Percentiles rank a stretch among this genome's conserved stretches.
Evolutionary conservation across 2,797 vertebrate genomes (phyloP).

Genomic region (Poecilia velifera): DNA sequence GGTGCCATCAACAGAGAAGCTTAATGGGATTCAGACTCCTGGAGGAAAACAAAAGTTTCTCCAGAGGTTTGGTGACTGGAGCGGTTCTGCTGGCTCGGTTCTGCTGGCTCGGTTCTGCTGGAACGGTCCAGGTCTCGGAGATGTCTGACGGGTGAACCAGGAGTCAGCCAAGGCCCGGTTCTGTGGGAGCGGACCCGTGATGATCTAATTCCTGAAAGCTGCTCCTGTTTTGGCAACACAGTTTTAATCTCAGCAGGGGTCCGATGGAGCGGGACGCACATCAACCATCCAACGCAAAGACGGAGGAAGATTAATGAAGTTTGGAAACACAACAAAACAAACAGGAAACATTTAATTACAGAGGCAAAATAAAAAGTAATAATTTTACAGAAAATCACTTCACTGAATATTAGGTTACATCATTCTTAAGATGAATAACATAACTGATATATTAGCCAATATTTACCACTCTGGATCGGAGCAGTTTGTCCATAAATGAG

Average conservation of each 20-base stretch:
- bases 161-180: constrained; percentile 66
- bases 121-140: constrained; percentile 11
- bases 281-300: background rate
- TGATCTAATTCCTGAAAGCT: constrained; percentile 61
- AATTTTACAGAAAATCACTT: background rate
- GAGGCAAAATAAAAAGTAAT: background rate
- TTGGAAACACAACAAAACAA: background rate
- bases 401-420: too few species aligned
- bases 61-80: background rate
- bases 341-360: background rate
- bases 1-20: constrained; percentile 27
- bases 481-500: too few species aligned
- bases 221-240: constrained; percentile 71
- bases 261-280: background rate
- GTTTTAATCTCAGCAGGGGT: constrained; percentile 38
- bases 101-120: too few species aligned
- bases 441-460: too few species aligned
- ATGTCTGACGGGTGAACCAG: constrained; percentile 8
- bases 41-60: background rate
- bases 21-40: constrained; percentile 7
- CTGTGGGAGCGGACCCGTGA: constrained; percentile 46
- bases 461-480: too few species aligned
- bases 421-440: too few species aligned
- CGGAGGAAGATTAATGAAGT: background rate
- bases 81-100: too few species aligned